Base-by-base conservation (phyloP, 2,888 invertebrate species). In the Branchipolynoe longqiensis region DNA sequence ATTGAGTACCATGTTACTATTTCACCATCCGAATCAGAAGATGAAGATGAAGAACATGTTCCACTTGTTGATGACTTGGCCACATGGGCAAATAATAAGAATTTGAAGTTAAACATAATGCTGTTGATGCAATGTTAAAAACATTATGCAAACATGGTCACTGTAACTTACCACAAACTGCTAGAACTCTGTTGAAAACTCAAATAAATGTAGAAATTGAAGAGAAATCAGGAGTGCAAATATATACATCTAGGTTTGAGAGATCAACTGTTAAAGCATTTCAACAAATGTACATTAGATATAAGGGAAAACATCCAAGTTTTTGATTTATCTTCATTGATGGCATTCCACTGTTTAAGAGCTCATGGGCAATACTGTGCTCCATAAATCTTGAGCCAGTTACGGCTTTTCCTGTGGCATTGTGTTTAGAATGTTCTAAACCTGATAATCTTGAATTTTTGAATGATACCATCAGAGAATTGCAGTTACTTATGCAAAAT, bases 271-370 rank as follows among this genome's bases (percentile, higher is more conserved):
- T 1, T 56, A 36, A 3, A 58, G 1, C 4, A 58, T 58, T 59
- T 82, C 59, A 0, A 38, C 22, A 33, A 25, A 38, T 82, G 59
- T 59, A 1, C 58, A 58, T 6, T 38, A n/a, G 12, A 33, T 33
- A n/a, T n/a, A 14, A 82, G 54, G n/a, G 4, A 28, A 36, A n/a
- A 58, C 6, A 33, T 82, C 2, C 18, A 58, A 25, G 4, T 1
- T 33, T 22, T 82, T 6, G 83, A 82, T 22, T 28, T 82, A 59
- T 82, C 83, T 18, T 28, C 25, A 74, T 84, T 56, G 84, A 84
- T 58, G 84, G 84, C 2, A 31, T 84, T 33, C 73, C 84, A 3
- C 33, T 84, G 4, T 84, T 74, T 31, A 73, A 74, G 33, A 84
- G 84, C 31, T 22, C 33, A 0, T 84, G 84, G 84, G 74, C 84